Evolutionary conservation across 2,888 invertebrate genomes (phyloP).

Genomic region (Melinopterus prodromus): DNA sequence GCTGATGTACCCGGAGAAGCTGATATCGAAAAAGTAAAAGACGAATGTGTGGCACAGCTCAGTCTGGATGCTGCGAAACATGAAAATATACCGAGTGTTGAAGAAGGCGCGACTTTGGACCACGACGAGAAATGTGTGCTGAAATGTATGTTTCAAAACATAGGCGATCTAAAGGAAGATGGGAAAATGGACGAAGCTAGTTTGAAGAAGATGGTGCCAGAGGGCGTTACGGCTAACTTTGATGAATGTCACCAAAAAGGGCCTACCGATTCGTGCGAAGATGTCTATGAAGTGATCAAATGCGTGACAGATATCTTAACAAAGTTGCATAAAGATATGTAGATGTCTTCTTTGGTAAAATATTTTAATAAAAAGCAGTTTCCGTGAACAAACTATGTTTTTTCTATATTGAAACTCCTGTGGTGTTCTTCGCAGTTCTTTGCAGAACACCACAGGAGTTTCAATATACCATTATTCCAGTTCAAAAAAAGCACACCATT

Average conservation of each 20-base stretch:
- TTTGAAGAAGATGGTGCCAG: neutral
- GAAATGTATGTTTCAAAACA: constrained; percentile 8
- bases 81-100: neutral
- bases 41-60: neutral
- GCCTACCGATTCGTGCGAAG: neutral
- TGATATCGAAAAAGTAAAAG: neutral
- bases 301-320: neutral
- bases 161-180: neutral
- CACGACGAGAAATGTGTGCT: constrained; percentile 8
- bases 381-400: no score
- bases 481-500: no score
- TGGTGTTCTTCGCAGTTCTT: no score
- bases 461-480: no score
- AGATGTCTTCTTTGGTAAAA: neutral
- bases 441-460: no score
- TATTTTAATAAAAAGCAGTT: neutral
- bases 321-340: neutral
- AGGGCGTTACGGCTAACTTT: neutral
- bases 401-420: no score
- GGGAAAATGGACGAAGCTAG: neutral
- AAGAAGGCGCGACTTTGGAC: neutral
- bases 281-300: neutral
- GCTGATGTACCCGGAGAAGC: neutral
- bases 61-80: neutral
- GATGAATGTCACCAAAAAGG: neutral